Evolutionary conservation across 2,113 vertebrate genomes (phyloP).

Genomic region (Phalacrocorax aristotelis): DNA sequence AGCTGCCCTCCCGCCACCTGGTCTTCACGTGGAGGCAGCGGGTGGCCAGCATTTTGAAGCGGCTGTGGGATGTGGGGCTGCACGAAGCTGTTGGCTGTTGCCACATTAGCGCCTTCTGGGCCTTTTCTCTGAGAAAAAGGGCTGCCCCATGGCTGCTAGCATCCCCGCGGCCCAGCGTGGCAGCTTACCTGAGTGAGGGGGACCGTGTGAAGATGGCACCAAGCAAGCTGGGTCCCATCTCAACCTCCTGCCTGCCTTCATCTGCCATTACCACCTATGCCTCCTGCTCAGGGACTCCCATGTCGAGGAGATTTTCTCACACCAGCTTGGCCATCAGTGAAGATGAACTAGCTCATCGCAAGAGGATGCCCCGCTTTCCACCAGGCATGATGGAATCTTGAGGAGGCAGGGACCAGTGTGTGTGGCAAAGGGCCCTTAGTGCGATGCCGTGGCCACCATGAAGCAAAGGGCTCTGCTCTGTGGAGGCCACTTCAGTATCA

Average conservation of each 20-base stretch:
- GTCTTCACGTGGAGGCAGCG: not conserved
- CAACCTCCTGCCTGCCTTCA: accelerated
- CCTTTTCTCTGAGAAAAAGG: not conserved
- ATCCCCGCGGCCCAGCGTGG: accelerated
- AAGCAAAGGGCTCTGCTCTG: not conserved
- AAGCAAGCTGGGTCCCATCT: accelerated
- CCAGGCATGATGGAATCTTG: not conserved
- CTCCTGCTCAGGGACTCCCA: accelerated
- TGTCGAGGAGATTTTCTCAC: not conserved
- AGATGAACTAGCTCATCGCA: accelerated
- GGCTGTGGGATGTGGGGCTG: accelerated
- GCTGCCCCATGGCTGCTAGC: accelerated
- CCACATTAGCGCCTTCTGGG: accelerated
- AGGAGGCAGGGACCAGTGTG: accelerated
- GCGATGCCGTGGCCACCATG: accelerated
- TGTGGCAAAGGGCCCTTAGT: accelerated
- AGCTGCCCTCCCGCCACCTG: not conserved
- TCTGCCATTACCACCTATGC: accelerated
- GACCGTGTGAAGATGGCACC: accelerated
- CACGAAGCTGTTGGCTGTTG: accelerated
- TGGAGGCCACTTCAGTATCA: not conserved
- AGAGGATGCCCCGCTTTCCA: accelerated
- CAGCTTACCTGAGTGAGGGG: not conserved
- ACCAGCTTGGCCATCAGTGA: accelerated
- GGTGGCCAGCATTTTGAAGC: accelerated